These are phyloP conservation scores for Mastigias papua DNA, from an alignment of 30 jellyfish, hydroid and myxozoan genomes.

Conservation along the genomic window DNA sequence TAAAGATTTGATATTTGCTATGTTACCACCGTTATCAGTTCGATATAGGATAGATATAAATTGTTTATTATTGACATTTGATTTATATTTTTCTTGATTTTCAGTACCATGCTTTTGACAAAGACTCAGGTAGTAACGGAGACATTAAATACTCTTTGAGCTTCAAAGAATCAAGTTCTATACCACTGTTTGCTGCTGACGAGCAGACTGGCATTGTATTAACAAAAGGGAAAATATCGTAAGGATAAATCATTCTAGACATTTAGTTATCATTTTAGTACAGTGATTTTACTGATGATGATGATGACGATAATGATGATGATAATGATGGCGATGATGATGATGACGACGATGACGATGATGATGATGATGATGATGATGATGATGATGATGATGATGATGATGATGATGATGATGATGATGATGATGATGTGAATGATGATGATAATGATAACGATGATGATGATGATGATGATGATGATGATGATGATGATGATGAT, in stretches of 20 bases:
- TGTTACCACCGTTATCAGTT: no score
- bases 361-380: not conserved
- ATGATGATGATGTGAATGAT: not conserved
- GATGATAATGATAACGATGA: not conserved
- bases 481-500: not conserved
- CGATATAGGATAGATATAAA: not conserved
- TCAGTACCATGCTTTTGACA: conserved; percentile 91
- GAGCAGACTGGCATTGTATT: conserved; percentile 76
- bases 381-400: not conserved
- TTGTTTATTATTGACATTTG: not conserved
- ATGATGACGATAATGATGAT: not conserved
- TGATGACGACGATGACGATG: not conserved
- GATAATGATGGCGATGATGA: not conserved
- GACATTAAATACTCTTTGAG: conserved; percentile 49
- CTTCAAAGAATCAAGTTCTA: not conserved
- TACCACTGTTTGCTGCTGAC: conserved; percentile 70
- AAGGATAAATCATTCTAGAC: not conserved
- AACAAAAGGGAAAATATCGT: conserved; percentile 78
- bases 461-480: not conserved
- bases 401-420: not conserved
- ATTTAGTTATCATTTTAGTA: no score
- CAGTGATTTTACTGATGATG: not conserved
- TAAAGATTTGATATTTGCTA: no score
- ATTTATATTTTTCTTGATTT: not conserved
- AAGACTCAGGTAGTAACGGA: conserved; percentile 91